Evolutionary conservation across 2,797 vertebrate species (phyloP).

Genomic region (Lacerta viridis): DNA sequence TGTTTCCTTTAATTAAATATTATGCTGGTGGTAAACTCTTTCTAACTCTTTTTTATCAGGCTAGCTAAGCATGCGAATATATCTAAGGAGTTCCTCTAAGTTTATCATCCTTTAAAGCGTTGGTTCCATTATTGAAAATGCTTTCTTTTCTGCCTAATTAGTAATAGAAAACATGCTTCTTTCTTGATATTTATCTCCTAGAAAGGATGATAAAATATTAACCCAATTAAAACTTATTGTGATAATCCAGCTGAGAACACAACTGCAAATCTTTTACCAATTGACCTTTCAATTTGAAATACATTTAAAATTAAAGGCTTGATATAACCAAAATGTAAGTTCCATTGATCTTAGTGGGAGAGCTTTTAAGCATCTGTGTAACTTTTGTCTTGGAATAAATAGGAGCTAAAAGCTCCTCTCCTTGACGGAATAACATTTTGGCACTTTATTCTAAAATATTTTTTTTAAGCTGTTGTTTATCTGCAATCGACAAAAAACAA

Average conservation of each 20-base stretch:
- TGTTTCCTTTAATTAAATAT: constrained; percentile 69
- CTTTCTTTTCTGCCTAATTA: constrained; percentile 21
- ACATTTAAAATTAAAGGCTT: background rate
- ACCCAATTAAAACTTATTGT: background rate
- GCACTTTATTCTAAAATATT: background rate
- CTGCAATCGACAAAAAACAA: constrained; percentile 23
- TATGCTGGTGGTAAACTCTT: constrained; percentile 58
- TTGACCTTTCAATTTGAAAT: background rate
- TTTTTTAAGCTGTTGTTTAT: constrained; percentile 41
- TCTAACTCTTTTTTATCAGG: constrained; percentile 38
- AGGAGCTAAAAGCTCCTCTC: background rate
- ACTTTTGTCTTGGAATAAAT: background rate
- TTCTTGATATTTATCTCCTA: background rate
- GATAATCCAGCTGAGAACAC: background rate
- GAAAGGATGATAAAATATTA: constrained; percentile 25
- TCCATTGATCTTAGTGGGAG: background rate
- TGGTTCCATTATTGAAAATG: constrained; percentile 56
- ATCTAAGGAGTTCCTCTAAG: constrained; percentile 41
- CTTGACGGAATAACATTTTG: background rate
- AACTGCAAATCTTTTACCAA: background rate
- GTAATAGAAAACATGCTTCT: background rate
- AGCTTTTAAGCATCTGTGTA: background rate
- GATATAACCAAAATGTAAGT: background rate
- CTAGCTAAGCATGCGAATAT: constrained; percentile 40
- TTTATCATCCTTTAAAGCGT: constrained; percentile 63